Conservation (phyloP, 2,797 vertebrate species). For the Peromyscus eremicus region DNA sequence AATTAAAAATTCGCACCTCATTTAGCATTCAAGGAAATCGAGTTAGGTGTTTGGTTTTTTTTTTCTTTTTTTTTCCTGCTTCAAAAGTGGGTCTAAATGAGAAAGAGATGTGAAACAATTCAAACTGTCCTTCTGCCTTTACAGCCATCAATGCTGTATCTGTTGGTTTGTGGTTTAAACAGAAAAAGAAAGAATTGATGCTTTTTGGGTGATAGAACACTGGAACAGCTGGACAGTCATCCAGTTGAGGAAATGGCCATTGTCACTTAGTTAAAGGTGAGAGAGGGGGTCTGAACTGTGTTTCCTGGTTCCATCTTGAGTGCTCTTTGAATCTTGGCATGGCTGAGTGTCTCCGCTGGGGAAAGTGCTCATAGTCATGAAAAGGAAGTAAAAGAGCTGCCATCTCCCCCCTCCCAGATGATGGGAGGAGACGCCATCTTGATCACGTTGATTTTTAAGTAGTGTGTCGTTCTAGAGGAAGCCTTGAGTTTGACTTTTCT, state of each 20-base stretch:
- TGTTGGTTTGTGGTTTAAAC: constrained; percentile 42
- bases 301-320: background rate
- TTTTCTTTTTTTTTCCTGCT: background rate
- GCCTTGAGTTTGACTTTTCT: constrained; percentile 1
- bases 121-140: background rate
- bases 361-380: background rate
- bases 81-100: background rate
- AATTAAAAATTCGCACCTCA: constrained; percentile 37
- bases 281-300: background rate
- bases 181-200: background rate
- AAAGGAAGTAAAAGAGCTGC: background rate
- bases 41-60: background rate
- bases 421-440: background rate
- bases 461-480: background rate
- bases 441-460: background rate
- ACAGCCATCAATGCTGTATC: background rate
- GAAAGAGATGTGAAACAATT: constrained; percentile 26
- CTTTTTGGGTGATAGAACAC: background rate
- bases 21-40: constrained; percentile 46
- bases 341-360: background rate
- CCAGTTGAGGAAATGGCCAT: background rate
- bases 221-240: background rate
- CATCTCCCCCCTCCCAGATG: too few species aligned
- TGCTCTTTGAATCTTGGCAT: background rate
- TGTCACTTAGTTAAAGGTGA: background rate